Conservation (phyloP, 2,797 vertebrate genomes). For the Spea hammondii region DNA sequence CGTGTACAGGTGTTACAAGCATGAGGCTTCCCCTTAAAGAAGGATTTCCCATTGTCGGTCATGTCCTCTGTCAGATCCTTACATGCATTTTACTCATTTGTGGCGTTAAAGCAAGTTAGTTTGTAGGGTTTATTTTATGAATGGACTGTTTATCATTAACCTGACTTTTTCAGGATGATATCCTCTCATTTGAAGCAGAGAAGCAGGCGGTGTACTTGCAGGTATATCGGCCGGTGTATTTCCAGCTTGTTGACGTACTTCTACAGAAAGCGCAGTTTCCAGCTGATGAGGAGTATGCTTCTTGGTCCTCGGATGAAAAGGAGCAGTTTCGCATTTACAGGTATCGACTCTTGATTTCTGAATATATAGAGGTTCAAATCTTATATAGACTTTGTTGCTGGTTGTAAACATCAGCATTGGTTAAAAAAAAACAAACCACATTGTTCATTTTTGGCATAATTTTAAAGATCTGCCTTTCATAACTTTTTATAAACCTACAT, state of each 20-base stretch:
- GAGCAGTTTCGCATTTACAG: constrained; percentile 98
- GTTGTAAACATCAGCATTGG: no score
- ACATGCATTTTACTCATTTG: no score
- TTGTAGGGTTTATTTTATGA: background rate
- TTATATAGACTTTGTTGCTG: no score
- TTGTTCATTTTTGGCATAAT: no score
- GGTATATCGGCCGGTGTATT: constrained; percentile 95
- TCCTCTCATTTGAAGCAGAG: constrained; percentile 91
- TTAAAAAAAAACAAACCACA: no score
- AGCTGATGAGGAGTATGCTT: constrained; percentile 89
- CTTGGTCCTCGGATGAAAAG: constrained; percentile 96
- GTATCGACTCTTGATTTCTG: constrained; percentile 57
- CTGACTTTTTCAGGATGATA: constrained; percentile 80
- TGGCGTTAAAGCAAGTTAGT: no score
- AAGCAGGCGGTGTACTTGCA: constrained; percentile 94
- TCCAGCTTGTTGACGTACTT: constrained; percentile 94
- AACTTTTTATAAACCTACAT: no score
- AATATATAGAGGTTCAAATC: background rate
- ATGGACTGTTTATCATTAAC: constrained; percentile 20
- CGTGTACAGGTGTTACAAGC: no score
- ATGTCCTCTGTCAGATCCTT: no score
- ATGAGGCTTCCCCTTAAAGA: no score
- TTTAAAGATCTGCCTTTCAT: no score
- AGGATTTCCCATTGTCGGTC: no score
- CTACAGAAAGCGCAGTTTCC: constrained; percentile 97